Evolutionary conservation across 2,797 vertebrate genomes (phyloP).

Genomic region (Dryobates pubescens): DNA sequence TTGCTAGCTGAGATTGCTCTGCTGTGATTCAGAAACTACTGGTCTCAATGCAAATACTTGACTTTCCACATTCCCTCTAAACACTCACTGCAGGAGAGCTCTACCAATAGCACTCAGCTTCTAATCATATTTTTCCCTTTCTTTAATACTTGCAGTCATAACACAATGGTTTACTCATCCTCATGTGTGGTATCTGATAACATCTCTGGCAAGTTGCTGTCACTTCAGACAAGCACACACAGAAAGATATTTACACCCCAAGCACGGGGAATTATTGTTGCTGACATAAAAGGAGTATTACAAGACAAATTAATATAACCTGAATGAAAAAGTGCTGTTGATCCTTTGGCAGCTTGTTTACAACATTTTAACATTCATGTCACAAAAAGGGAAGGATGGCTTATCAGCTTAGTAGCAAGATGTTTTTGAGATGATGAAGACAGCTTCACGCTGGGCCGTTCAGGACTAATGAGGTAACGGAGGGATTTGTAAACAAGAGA

Average conservation of each 20-base stretch:
- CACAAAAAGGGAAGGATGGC: not conserved
- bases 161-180: conserved; percentile 53
- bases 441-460: not conserved
- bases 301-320: conserved; percentile 72
- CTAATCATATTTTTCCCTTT: conserved; percentile 33
- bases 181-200: not conserved
- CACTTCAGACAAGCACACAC: conserved; percentile 52
- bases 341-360: conserved; percentile 29
- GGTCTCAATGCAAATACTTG: not conserved
- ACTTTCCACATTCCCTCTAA: not conserved
- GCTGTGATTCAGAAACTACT: not conserved
- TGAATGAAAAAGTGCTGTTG: conserved; percentile 42
- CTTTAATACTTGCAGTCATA: conserved; percentile 60
- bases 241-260: conserved; percentile 65
- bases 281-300: conserved; percentile 62
- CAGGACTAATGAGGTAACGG: not conserved
- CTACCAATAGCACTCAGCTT: not conserved
- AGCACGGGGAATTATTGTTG: conserved; percentile 63
- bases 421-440: conserved; percentile 4
- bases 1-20: not conserved
- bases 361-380: conserved; percentile 36
- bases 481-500: conserved; percentile 9
- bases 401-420: conserved; percentile 24
- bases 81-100: not conserved
- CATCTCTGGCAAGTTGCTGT: conserved; percentile 67